Evolutionary conservation across 23 tunicate genomes (phyloP).

Genomic region (Trididemnum clinides): DNA sequence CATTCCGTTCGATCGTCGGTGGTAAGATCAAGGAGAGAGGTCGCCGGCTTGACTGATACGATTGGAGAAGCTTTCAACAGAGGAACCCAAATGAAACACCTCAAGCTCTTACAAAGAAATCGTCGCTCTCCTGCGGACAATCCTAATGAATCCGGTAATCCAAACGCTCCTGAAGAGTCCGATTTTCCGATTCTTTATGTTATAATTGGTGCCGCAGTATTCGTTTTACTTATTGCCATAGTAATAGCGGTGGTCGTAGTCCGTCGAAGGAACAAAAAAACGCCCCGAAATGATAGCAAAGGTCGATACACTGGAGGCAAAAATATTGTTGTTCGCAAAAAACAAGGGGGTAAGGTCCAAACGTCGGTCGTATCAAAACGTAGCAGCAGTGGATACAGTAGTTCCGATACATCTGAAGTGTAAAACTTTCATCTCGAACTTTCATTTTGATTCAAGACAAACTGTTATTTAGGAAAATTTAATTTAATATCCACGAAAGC

Average conservation of each 20-base stretch:
- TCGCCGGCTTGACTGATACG: slow-evolving; percentile 45
- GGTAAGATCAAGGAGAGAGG: not conserved
- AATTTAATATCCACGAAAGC: no score
- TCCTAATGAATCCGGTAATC: not conserved
- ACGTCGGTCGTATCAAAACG: slow-evolving; percentile 22
- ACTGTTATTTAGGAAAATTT: no score
- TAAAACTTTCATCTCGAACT: slow-evolving; percentile 33
- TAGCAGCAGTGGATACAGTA: slow-evolving; percentile 74
- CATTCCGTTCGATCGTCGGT: slow-evolving; percentile 40
- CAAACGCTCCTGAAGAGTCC: not conserved
- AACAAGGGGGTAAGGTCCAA: slow-evolving; percentile 33
- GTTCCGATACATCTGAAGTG: slow-evolving; percentile 85
- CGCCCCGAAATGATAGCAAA: slow-evolving; percentile 30
- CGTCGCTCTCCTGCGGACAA: not conserved
- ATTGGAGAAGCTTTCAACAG: slow-evolving; percentile 64
- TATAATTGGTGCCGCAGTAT: slow-evolving; percentile 12
- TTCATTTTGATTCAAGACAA: no score
- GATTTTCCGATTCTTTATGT: slow-evolving; percentile 45
- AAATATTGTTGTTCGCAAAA: slow-evolving; percentile 35
- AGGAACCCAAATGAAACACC: slow-evolving; percentile 87
- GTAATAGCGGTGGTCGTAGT: slow-evolving; percentile 46
- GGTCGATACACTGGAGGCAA: slow-evolving; percentile 72
- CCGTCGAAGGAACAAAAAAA: slow-evolving; percentile 9
- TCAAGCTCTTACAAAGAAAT: slow-evolving; percentile 10
- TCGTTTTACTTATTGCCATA: slow-evolving; percentile 39